These are phyloP conservation scores for Tyrophagus putrescentiae DNA, from an alignment of 1,140 invertebrate genomes.

Conservation along the genomic window DNA sequence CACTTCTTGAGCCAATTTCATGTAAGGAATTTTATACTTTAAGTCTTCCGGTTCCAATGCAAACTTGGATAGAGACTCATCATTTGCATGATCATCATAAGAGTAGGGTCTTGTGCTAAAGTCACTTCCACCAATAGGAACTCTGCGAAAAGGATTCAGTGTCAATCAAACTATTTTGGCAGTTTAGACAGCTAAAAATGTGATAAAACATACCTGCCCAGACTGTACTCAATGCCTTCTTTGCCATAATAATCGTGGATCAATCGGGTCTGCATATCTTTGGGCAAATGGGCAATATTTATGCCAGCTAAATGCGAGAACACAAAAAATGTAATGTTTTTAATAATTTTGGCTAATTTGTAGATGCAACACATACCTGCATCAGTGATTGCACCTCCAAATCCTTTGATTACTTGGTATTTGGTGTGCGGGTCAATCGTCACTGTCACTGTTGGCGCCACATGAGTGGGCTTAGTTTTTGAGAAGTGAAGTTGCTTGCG, in stretches of 20 bases:
- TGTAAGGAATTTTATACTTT: slow-evolving; percentile 1
- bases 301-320: too few relatives aligned
- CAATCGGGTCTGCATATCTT: neutral
- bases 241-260: slow-evolving; percentile 8
- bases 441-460: neutral
- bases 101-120: slow-evolving; percentile 54
- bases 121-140: slow-evolving; percentile 66
- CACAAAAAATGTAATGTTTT: too few relatives aligned
- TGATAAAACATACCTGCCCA: too few relatives aligned
- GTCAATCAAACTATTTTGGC: too few relatives aligned
- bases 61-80: slow-evolving; percentile 27
- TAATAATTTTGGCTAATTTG: too few relatives aligned
- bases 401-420: slow-evolving; percentile 45
- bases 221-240: slow-evolving; percentile 48
- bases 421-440: slow-evolving; percentile 24
- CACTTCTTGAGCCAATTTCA: neutral
- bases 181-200: too few relatives aligned
- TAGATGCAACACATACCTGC: too few relatives aligned
- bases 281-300: slow-evolving; percentile 40
- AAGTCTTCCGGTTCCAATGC: slow-evolving; percentile 5
- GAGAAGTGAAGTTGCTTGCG: slow-evolving; percentile 12
- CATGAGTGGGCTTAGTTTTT: neutral
- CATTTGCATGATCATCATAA: slow-evolving; percentile 46
- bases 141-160: too few relatives aligned
- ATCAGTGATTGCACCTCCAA: slow-evolving; percentile 74